Base-by-base conservation (phyloP, 2,797 vertebrate genomes). In the Denticeps clupeoides region DNA sequence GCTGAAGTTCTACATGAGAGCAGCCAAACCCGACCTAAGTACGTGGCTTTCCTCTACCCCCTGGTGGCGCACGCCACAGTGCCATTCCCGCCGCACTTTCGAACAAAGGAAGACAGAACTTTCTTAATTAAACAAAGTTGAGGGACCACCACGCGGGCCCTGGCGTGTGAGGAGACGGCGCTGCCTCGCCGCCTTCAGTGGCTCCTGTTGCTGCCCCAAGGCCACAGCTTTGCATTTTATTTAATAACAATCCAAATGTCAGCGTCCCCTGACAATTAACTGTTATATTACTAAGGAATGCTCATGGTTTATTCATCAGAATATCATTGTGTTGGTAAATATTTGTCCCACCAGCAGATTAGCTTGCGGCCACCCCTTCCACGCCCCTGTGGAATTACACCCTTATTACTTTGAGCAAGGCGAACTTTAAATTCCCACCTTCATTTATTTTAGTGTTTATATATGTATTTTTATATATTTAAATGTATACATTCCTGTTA, bases 1-100 rank as follows among this genome's bases (percentile, higher is more conserved):
- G 74, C 82, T 95, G 58, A 90, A 88, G 77, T 95, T 98, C 71
- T 98, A 98, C 83, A 93, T 89, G 85, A 70, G 91, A 82, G 90
- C 92, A 62, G 93, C 93, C 51, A 97, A 95, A 60, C 87, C 92
- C 47, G 87, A 95, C 47, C 79, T 86, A 78, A 96, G 93, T 98
- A 87, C 85, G 90, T 59, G n/a, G n/a, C n/a, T n/a, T n/a, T n/a
- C n/a, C n/a, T 5, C 5, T 44, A 31, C 28, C 38, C 25, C 22
- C 40, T 23, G 57, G 50, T 46, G 45, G 64, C 69, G 58, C 53
- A 47, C 44, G 27, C 12, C 45, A 42, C 63, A 58, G 42, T 13
- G 12, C 29, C 12, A 5, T 29, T 53, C 49, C 61, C 58, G 55
- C 47, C 32, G 31, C 12, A n/a, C 29, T 32, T 32, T 29, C 12